These are phyloP conservation scores for Heliconius aoede DNA, from an alignment of 2,888 invertebrate genomes.

Conservation along the genomic window DNA sequence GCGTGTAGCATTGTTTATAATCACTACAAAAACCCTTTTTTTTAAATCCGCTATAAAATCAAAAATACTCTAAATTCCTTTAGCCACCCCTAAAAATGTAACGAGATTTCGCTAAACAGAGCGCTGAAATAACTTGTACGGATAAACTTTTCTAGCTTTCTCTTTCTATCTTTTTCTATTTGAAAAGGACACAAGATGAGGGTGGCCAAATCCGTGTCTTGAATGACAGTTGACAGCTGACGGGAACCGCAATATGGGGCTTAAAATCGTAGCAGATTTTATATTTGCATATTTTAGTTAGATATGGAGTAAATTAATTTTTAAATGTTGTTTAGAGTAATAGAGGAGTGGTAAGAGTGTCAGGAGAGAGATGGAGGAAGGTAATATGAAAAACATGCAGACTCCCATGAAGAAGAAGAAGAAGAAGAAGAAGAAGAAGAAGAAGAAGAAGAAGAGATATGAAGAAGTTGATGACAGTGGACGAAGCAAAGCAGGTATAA, in stretches of 20 bases:
- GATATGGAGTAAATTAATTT: not conserved
- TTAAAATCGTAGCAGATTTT: slow-evolving; percentile 8
- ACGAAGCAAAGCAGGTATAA: not conserved
- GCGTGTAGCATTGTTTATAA: not conserved
- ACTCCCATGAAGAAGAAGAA: no score
- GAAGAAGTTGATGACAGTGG: not conserved
- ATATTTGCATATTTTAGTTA: slow-evolving; percentile 16
- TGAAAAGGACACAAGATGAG: slow-evolving; percentile 44
- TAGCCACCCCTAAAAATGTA: slow-evolving; percentile 32
- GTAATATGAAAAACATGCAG: no score
- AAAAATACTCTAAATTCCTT: slow-evolving; percentile 15
- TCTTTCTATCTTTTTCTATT: slow-evolving; percentile 16
- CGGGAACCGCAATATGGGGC: slow-evolving; percentile 51
- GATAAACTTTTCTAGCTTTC: slow-evolving; percentile 45
- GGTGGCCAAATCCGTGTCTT: slow-evolving; percentile 67
- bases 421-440: no score
- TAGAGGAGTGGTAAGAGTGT: not conserved
- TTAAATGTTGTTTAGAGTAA: not conserved
- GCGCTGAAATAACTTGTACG: slow-evolving; percentile 24
- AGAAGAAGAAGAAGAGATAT: not conserved
- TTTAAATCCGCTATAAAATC: not conserved
- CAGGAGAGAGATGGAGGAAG: no score
- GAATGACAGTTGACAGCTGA: slow-evolving; percentile 71
- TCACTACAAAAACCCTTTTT: not conserved
- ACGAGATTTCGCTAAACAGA: slow-evolving; percentile 37